These are phyloP conservation scores for Trilocha varians DNA, from an alignment of 2,888 invertebrate genomes.

Conservation along the genomic window DNA sequence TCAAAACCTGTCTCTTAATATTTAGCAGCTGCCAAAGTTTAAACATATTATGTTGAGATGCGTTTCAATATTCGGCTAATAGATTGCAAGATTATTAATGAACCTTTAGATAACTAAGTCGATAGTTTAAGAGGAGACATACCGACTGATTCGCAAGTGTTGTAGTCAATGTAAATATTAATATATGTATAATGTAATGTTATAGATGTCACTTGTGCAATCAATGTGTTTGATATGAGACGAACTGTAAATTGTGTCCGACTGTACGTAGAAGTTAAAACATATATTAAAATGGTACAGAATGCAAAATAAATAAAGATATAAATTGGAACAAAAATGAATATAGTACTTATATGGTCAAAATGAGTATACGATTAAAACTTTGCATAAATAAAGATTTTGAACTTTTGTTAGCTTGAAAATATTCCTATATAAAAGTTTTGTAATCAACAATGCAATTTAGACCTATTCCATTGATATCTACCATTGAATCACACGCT, in stretches of 20 bases:
- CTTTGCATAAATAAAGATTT: too few relatives aligned
- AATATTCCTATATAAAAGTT: too few relatives aligned
- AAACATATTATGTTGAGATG: too few relatives aligned
- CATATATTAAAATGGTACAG: conserved; percentile 4
- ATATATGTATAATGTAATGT: conserved; percentile 40
- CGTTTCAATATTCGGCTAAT: not conserved
- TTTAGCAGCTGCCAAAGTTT: too few relatives aligned
- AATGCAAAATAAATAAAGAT: conserved; percentile 12
- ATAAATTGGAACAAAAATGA: not conserved
- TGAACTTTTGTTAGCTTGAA: too few relatives aligned
- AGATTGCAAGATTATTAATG: not conserved
- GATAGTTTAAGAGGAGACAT: conserved; percentile 22
- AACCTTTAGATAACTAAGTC: conserved; percentile 16
- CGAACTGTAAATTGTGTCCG: conserved; percentile 1
- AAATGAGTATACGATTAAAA: too few relatives aligned
- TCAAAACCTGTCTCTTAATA: too few relatives aligned
- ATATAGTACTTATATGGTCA: too few relatives aligned
- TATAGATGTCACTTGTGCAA: conserved; percentile 48
- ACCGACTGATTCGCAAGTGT: conserved; percentile 67
- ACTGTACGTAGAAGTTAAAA: not conserved
- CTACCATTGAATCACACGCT: too few relatives aligned
- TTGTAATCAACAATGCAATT: too few relatives aligned
- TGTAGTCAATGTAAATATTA: conserved; percentile 63
- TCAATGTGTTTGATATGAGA: conserved; percentile 34
- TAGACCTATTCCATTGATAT: too few relatives aligned